Percentiles rank a stretch among this genome's conserved stretches.
phyloP scores from a whole-genome alignment of 1,140 invertebrate species.

The Pogonomyrmex barbatus region DNA sequence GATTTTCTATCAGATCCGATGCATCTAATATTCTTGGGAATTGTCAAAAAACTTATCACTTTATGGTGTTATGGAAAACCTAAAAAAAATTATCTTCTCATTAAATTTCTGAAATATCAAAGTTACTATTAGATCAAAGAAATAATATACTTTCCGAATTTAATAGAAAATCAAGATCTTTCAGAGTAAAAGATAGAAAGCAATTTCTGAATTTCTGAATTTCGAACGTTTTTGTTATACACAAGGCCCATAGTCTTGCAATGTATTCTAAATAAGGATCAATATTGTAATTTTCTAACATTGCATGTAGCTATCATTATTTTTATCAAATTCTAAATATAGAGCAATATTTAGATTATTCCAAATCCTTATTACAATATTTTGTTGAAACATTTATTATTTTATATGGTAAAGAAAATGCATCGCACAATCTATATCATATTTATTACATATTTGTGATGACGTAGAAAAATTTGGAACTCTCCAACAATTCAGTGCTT shows the following conservation, averaged over 20 bases:
- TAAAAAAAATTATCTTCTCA: conserved; percentile 12
- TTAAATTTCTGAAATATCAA: conserved; percentile 28
- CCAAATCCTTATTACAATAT: conserved; percentile 11
- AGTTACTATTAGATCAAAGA: background rate
- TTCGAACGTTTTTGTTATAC: conserved; percentile 13
- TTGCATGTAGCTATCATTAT: conserved; percentile 22
- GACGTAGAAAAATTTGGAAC: conserved; percentile 12
- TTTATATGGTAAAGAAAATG: conserved; percentile 39
- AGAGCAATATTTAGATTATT: background rate
- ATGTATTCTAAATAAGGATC: conserved; percentile 1
- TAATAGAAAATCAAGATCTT: conserved; percentile 16
- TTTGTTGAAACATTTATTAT: conserved; percentile 31
- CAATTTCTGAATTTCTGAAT: background rate
- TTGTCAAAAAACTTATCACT: background rate
- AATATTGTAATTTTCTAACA: conserved; percentile 22
- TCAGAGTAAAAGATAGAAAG: conserved; percentile 13
- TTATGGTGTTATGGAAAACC: conserved; percentile 13
- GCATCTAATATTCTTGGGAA: conserved; percentile 12
- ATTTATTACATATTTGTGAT: conserved; percentile 34
- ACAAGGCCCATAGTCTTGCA: background rate
- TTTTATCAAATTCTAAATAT: conserved; percentile 15
- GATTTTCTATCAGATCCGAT: conserved; percentile 17
- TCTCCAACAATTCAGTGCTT: conserved; percentile 26
- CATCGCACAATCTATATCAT: background rate
- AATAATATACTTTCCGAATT: background rate